phyloP scores from a whole-genome alignment of 2,888 invertebrate species.

The Eristalis pertinax region DNA sequence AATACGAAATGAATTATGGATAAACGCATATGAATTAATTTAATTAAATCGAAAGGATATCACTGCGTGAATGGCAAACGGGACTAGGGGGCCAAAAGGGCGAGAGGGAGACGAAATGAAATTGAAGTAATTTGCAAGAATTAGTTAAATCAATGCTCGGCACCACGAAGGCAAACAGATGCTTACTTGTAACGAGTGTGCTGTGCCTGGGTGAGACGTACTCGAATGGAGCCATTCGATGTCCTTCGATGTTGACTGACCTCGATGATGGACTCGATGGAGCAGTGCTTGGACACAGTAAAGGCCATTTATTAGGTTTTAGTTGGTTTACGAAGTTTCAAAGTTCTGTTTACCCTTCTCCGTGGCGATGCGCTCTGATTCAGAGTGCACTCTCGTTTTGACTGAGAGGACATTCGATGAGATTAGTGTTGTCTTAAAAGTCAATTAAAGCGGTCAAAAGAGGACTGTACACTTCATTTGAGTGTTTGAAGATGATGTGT shows the following conservation, averaged over 20 bases:
- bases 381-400: conserved; percentile 21
- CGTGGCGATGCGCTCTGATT: neutral
- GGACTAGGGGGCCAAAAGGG: too few relatives aligned
- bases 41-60: conserved; percentile 53
- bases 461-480: conserved; percentile 17
- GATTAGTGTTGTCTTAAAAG: conserved; percentile 54
- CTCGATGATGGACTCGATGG: neutral
- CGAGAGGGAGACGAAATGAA: neutral
- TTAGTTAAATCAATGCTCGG: conserved; percentile 16
- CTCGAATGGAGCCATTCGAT: neutral
- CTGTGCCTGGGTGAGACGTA: neutral
- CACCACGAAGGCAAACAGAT: neutral
- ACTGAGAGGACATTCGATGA: conserved; percentile 30
- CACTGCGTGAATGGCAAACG: neutral
- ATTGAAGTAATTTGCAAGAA: conserved; percentile 33
- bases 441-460: conserved; percentile 56
- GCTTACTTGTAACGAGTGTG: too few relatives aligned
- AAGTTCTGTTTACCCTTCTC: conserved; percentile 49
- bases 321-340: conserved; percentile 51
- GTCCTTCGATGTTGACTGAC: neutral
- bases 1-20: conserved; percentile 40
- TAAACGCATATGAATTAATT: conserved; percentile 56
- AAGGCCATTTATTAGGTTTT: conserved; percentile 62
- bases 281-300: conserved; percentile 11
- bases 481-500: neutral